phyloP scores from a whole-genome alignment of 1,140 invertebrate genomes.

The Sinonovacula constricta region DNA sequence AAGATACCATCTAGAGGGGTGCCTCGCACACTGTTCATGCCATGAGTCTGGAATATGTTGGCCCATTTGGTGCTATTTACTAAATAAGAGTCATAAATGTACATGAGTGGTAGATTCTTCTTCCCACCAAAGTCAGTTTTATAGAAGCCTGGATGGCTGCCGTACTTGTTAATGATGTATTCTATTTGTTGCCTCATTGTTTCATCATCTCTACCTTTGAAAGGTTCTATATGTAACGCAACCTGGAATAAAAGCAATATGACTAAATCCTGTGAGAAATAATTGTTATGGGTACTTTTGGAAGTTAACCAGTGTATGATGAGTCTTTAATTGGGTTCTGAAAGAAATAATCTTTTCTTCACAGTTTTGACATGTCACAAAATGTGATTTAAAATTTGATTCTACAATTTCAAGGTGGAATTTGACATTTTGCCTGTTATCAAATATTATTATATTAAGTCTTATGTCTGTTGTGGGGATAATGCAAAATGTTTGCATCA shows the following conservation, averaged over 20 bases:
- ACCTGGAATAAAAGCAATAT: constrained; percentile 62
- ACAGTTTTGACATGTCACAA: too few relatives aligned
- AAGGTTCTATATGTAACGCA: constrained; percentile 80
- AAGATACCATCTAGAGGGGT: constrained; percentile 79
- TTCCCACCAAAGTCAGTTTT: constrained; percentile 56
- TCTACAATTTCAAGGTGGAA: too few relatives aligned
- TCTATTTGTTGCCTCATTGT: constrained; percentile 73
- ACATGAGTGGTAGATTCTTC: constrained; percentile 78
- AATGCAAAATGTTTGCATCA: too few relatives aligned
- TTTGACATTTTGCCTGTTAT: too few relatives aligned
- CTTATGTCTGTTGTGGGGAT: too few relatives aligned
- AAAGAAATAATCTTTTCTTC: too few relatives aligned
- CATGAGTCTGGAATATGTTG: constrained; percentile 70
- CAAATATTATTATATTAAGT: too few relatives aligned
- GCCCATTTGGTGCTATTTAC: constrained; percentile 72
- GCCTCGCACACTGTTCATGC: constrained; percentile 71
- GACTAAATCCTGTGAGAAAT: too few relatives aligned
- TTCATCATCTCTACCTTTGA: constrained; percentile 74
- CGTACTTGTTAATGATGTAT: constrained; percentile 79
- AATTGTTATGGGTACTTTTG: too few relatives aligned
- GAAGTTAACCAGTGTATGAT: too few relatives aligned
- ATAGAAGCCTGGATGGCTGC: constrained; percentile 79
- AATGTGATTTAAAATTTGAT: neutral
- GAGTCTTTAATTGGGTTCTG: too few relatives aligned
- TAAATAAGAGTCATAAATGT: constrained; percentile 80